Evolutionary conservation across 2,888 invertebrate genomes (phyloP).

Genomic region (Cantharis lateralis): DNA sequence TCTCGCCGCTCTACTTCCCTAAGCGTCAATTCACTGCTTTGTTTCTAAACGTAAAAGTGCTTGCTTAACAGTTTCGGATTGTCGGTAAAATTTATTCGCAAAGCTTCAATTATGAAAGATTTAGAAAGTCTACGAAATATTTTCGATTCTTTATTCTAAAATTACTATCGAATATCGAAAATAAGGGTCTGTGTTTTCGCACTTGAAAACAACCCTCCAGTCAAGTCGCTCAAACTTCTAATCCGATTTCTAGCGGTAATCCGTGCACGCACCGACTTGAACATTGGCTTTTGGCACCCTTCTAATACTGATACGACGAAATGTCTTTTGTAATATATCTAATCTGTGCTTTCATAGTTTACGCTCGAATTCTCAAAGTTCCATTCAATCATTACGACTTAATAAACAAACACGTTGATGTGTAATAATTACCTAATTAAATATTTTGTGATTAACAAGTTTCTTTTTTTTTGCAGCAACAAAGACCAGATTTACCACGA

Average conservation of each 20-base stretch:
- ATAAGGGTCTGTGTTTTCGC: slow-evolving; percentile 18
- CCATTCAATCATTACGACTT: slow-evolving; percentile 3
- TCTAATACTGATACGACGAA: slow-evolving; percentile 23
- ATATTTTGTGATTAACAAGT: neutral
- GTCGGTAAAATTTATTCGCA: slow-evolving; percentile 20
- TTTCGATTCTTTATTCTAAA: neutral
- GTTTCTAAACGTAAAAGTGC: slow-evolving; percentile 29
- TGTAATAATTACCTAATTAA: neutral
- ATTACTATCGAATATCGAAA: slow-evolving; percentile 8
- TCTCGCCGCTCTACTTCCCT: slow-evolving; percentile 35
- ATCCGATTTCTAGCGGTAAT: slow-evolving; percentile 29
- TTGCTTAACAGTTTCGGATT: slow-evolving; percentile 17
- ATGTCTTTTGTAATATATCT: slow-evolving; percentile 23
- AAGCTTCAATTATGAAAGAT: slow-evolving; percentile 19
- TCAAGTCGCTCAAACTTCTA: slow-evolving; percentile 22
- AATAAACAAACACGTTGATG: neutral
- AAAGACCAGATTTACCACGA: slow-evolving; percentile 81
- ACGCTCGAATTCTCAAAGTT: slow-evolving; percentile 14
- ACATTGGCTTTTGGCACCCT: slow-evolving; percentile 37
- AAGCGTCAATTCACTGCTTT: slow-evolving; percentile 31
- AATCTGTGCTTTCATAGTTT: slow-evolving; percentile 24
- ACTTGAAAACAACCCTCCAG: slow-evolving; percentile 16
- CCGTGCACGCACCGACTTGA: slow-evolving; percentile 37
- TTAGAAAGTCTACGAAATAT: neutral
- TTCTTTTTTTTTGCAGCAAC: slow-evolving; percentile 68